Conservation (phyloP, 2,797 vertebrate species). For the Aselliscus stoliczkanus region DNA sequence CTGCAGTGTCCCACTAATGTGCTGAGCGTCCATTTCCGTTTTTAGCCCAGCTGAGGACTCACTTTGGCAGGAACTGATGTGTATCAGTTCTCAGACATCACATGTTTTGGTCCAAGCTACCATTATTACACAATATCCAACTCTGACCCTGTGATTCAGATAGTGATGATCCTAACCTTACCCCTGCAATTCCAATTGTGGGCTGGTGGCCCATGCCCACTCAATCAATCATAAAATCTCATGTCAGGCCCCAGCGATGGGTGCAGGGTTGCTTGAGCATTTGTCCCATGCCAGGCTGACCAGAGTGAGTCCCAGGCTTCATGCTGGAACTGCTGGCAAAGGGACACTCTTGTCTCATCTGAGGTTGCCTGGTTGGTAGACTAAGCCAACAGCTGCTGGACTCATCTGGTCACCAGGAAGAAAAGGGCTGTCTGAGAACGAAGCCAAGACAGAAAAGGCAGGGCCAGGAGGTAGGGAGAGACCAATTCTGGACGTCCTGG, state of each 20-base stretch:
- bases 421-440: neutral
- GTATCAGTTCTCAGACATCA: neutral
- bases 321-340: neutral
- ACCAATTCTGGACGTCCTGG: neutral
- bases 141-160: neutral
- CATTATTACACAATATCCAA: neutral
- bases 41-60: neutral
- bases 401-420: neutral
- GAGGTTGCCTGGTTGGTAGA: neutral
- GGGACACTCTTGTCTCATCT: neutral
- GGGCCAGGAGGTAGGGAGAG: neutral
- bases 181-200: neutral
- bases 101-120: neutral
- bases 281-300: neutral
- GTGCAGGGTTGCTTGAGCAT: accelerated
- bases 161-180: neutral
- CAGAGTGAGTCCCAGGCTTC: neutral
- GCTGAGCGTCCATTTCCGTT: neutral
- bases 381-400: neutral
- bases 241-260: neutral
- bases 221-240: neutral
- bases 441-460: neutral
- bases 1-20: neutral
- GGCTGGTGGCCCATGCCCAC: neutral
- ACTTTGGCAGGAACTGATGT: neutral